Conservation (phyloP, 2,113 vertebrate species). For the Cyanoliseus patagonus region DNA sequence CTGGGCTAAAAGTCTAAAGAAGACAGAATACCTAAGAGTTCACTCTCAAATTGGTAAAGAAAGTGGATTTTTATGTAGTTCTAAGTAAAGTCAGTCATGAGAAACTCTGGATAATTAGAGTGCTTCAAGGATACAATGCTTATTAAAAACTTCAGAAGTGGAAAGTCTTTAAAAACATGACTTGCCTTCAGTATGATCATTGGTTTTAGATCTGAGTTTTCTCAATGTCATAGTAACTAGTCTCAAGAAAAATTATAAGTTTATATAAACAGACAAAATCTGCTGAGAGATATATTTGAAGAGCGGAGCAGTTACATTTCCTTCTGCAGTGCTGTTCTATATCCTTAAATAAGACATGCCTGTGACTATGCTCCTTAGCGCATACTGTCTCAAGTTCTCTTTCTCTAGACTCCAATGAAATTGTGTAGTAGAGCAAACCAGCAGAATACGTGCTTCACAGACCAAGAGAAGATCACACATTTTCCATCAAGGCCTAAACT, state of each 20-base stretch:
- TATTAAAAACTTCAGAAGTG: not conserved
- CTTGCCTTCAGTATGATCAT: not conserved
- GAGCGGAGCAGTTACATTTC: not conserved
- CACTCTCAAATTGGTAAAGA: not conserved
- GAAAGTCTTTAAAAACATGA: not conserved
- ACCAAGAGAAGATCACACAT: not conserved
- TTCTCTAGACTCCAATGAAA: not conserved
- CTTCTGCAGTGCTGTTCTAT: not conserved
- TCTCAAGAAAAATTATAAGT: not conserved
- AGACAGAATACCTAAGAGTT: not conserved
- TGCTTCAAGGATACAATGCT: not conserved
- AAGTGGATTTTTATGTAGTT: not conserved
- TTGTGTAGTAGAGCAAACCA: not conserved
- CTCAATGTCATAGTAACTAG: not conserved
- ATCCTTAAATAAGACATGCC: not conserved
- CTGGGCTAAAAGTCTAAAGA: not conserved
- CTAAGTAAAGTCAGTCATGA: not conserved
- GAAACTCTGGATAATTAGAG: not conserved
- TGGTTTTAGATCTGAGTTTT: not conserved
- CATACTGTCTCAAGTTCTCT: not conserved
- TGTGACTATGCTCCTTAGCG: not conserved
- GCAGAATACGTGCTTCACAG: not conserved
- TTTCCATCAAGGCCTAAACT: not conserved
- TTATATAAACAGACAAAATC: not conserved
- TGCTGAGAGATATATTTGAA: not conserved